A percentile compares a stretch with the other conserved stretches of the same genome.
Conservation (phyloP, 64 coral and sea anemone species). For the Montipora efflorescens region DNA sequence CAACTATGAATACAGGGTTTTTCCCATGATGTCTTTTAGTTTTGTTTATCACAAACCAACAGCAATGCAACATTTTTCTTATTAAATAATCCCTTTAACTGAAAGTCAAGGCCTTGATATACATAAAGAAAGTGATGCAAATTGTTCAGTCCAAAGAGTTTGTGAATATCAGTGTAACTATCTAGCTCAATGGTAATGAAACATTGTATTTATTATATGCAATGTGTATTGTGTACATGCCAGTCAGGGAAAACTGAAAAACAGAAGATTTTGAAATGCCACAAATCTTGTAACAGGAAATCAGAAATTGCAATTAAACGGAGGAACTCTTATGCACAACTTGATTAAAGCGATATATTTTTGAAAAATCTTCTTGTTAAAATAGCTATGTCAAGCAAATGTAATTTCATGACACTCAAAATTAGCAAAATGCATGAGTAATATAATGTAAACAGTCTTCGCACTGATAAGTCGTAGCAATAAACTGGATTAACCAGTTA, state of each 20-base stretch:
- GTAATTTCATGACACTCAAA: too few relatives aligned
- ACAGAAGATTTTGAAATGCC: constrained; percentile 68
- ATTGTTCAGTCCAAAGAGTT: constrained; percentile 44
- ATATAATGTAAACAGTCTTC: too few relatives aligned
- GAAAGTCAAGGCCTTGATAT: constrained; percentile 54
- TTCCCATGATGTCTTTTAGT: constrained; percentile 3
- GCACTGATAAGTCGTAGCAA: too few relatives aligned
- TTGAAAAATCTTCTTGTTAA: too few relatives aligned
- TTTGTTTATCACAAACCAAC: constrained; percentile 52
- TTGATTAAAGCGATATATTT: constrained; percentile 1
- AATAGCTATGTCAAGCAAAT: too few relatives aligned
- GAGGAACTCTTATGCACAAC: constrained; percentile 53
- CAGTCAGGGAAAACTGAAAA: constrained; percentile 51
- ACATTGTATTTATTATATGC: constrained; percentile 26
- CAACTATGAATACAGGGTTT: constrained; percentile 28
- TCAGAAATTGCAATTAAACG: constrained; percentile 31
- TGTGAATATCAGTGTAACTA: constrained; percentile 39
- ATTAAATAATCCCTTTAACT: constrained; percentile 6
- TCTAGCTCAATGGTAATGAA: constrained; percentile 39
- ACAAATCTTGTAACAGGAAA: constrained; percentile 67
- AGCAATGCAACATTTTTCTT: constrained; percentile 58
- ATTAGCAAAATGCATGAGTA: too few relatives aligned
- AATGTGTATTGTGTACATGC: constrained; percentile 67
- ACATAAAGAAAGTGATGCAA: constrained; percentile 32
- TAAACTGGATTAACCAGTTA: too few relatives aligned